Evolutionary conservation across 2,888 invertebrate genomes (phyloP).

Genomic region (Lamellibrachia columna): DNA sequence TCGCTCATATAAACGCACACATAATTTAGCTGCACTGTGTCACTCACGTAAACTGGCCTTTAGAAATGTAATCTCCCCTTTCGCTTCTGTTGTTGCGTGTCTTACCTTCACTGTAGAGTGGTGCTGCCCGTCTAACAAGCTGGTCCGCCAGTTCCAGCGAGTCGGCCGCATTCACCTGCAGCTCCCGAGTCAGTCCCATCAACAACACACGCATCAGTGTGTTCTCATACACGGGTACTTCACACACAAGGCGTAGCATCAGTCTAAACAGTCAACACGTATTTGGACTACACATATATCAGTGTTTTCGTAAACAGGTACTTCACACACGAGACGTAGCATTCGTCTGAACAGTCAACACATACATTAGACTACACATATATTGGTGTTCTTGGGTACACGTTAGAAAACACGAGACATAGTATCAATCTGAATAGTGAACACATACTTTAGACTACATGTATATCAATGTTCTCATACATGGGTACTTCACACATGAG

Average conservation of each 20-base stretch:
- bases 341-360: not conserved
- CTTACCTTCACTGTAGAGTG: slow-evolving; percentile 76
- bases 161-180: slow-evolving; percentile 81
- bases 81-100: not conserved
- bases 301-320: not conserved
- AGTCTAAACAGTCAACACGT: slow-evolving; percentile 41
- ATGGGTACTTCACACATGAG: not conserved
- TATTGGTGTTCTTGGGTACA: not conserved
- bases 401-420: not conserved
- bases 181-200: slow-evolving; percentile 78
- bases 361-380: not conserved
- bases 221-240: slow-evolving; percentile 86
- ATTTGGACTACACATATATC: not conserved
- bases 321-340: not conserved
- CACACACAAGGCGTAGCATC: slow-evolving; percentile 79
- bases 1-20: no score
- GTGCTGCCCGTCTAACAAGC: slow-evolving; percentile 84
- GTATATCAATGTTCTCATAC: not conserved
- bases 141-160: slow-evolving; percentile 87
- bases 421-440: not conserved
- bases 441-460: not conserved
- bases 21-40: no score
- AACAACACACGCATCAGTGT: slow-evolving; percentile 83
- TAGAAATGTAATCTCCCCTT: no score
- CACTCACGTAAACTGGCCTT: no score